Conservation (phyloP, 2,797 vertebrate species). For the Malurus leucopterus region DNA sequence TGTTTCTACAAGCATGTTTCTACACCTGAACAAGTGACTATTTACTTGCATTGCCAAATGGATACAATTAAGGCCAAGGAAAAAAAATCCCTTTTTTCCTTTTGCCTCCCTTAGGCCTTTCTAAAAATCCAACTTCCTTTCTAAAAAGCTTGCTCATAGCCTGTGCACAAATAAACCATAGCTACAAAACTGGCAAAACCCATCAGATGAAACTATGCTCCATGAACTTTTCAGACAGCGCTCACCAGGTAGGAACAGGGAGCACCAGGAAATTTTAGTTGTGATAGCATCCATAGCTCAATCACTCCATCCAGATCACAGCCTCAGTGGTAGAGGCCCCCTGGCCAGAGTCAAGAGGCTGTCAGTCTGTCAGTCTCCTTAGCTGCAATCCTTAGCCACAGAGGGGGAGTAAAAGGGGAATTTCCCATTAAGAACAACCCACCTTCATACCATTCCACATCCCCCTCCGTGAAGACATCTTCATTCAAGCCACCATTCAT, state of each 20-base stretch:
- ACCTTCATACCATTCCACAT: background rate
- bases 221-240: background rate
- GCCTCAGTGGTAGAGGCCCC: background rate
- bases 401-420: background rate
- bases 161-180: background rate
- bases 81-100: background rate
- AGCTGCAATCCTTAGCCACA: background rate
- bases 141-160: background rate
- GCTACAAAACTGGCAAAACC: background rate
- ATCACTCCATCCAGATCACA: background rate
- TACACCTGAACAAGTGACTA: background rate
- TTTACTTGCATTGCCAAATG: background rate
- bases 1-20: background rate
- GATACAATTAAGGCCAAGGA: background rate
- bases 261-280: background rate
- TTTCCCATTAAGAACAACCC: background rate
- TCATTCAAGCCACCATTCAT: constrained; percentile 38
- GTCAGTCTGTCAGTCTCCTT: background rate
- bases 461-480: background rate
- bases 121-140: background rate
- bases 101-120: background rate
- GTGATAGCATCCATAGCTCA: background rate
- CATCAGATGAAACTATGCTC: background rate
- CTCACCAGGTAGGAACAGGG: background rate
- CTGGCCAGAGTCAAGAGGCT: background rate